Base-by-base conservation (phyloP, 1,140 invertebrate species). In the Drosophila nikananu region DNA sequence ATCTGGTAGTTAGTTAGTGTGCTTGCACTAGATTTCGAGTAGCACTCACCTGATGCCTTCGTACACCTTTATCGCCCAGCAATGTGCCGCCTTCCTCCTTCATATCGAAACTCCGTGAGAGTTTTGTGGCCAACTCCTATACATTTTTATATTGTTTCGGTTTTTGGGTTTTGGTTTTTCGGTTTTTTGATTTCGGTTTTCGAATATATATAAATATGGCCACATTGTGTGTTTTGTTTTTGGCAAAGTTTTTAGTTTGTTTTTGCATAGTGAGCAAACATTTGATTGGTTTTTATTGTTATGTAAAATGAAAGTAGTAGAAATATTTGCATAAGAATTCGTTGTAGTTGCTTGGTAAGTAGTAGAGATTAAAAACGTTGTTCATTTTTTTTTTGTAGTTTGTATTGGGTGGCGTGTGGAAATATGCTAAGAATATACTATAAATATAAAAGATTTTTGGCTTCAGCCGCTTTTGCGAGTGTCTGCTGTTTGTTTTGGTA, bases 21-120 rank as follows among this genome's bases (percentile, higher is more conserved):
- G 49, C 57, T 80, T 80, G 80, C 80, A 82, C 80, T 74, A 76
- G 32, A 80, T 23, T 80, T 73, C 37, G 64, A 62, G 59, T 77
- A 74, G 65, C 72, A 92, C 92, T 93, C 91, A 93, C 92, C 92
- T 93, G 92, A 93, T 93, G 92, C 86, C 92, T 93, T 90, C 92
- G 89, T 83, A 93, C 92, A 91, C 93, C 94, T 67, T 94, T 95
- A 61, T 96, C 96, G 81, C 96, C 95, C 81, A 97, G 93, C 80
- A 96, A 93, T 76, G 94, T 94, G 75, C 96, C 96, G 48, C 96
- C 95, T 60, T 96, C 96, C 83, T 97, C 96, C 93, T 97, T 97
- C 96, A 97, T 97, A 94, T 97, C 96, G 94, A 96, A 97, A 94
- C 96, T 97, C 83, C 96, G 94, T 76, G 96, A 97, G 73, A 97